Base-by-base conservation (phyloP, 2,888 invertebrate genomes). In the Chirona hameri region DNA sequence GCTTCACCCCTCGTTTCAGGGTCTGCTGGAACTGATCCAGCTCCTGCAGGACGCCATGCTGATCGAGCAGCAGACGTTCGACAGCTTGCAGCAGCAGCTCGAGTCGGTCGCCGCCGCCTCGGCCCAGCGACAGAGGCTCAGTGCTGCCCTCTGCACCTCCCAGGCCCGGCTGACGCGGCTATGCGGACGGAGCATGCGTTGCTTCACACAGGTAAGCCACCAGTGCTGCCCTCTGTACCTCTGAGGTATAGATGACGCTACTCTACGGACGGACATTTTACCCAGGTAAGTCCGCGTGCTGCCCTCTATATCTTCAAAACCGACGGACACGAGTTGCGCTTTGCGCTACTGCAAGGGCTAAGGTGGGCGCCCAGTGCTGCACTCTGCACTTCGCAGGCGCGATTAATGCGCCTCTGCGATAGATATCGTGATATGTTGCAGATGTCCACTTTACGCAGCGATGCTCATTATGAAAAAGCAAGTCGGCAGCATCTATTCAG, bases 131-230 rank as follows among this genome's bases (percentile, higher is more conserved):
- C 87, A 87, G 84, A 86, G 87, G 55, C 86, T 88, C 76, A 88
- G 88, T 2, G 86, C 86, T 48, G 87, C 88, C 29, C 86, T 89
- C 84, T 86, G 87, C 82, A 85, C 86, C 21, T 87, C 87, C 9
- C 88, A 89, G 85, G 86, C 86, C 14, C 85, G 87, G 21, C 86
- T 89, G 29, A 88, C 88, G 2, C 85, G 86, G n/a, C 86, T 89
- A 15, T 88, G 88, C 87, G 86, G 87, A 82, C 85, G 88, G 39
- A 88, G 88, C 83, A 88, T 88, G 88, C 87, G 88, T 82, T 89
- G 89, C 83, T 89, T 88, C 84, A 87, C 87, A 46, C 87, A 88
- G 87, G 89, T 89, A 85, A 84, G 85, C 81, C 24, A 39, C 12
- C 5, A 0, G 10, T 18, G 10, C 65, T 69, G 48, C 48, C 57